Percentiles rank a stretch among this genome's conserved stretches.
Evolutionary conservation across 2,797 vertebrate genomes (phyloP).

Genomic region (Takifugu ocellatus): DNA sequence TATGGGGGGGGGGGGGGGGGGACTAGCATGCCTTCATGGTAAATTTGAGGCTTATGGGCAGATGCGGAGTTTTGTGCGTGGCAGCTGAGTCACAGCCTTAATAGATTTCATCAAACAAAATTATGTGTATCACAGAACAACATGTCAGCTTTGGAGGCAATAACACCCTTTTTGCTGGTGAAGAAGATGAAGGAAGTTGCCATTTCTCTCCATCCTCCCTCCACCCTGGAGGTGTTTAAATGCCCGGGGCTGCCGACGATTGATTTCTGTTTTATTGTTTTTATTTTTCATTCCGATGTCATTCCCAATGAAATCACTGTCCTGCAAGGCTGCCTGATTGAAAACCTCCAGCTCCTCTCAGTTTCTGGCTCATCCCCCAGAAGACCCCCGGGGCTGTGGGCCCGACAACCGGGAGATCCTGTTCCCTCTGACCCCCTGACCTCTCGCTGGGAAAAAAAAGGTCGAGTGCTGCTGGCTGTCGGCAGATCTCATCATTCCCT

Average conservation of each 20-base stretch:
- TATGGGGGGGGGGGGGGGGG: not conserved
- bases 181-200: slow-evolving; percentile 51
- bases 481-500: slow-evolving; percentile 79
- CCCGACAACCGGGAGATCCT: slow-evolving; percentile 48
- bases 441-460: slow-evolving; percentile 43
- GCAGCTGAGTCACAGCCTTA: slow-evolving; percentile 64
- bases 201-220: slow-evolving; percentile 49
- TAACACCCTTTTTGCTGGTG: slow-evolving; percentile 34
- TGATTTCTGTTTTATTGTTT: slow-evolving; percentile 72
- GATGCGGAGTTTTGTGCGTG: slow-evolving; percentile 64
- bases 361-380: slow-evolving; percentile 42
- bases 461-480: slow-evolving; percentile 72
- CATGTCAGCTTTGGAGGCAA: slow-evolving; percentile 7
- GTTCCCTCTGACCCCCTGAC: slow-evolving; percentile 59
- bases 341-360: slow-evolving; percentile 50
- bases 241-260: slow-evolving; percentile 57
- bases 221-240: slow-evolving; percentile 54
- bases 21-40: slow-evolving; percentile 67
- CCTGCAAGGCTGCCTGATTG: slow-evolving; percentile 67
- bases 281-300: slow-evolving; percentile 60
- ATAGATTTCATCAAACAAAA: slow-evolving; percentile 71
- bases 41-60: slow-evolving; percentile 71
- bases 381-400: slow-evolving; percentile 51
- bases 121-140: slow-evolving; percentile 34
- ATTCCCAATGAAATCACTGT: slow-evolving; percentile 59